Conservation (phyloP, 2,888 invertebrate species). For the Caenorhabditis japonica region DNA sequence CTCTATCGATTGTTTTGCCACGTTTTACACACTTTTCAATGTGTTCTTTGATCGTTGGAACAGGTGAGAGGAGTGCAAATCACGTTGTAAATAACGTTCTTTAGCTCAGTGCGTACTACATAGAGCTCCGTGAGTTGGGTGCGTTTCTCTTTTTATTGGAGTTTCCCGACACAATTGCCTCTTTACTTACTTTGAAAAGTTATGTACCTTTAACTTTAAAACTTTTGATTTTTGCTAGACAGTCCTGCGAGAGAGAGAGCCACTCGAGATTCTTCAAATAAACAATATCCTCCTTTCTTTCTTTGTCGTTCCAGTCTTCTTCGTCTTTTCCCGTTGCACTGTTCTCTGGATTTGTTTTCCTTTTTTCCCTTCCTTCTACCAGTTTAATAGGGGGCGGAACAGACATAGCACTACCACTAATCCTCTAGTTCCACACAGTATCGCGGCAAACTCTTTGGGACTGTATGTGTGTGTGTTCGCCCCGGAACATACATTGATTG, state of each 20-base stretch:
- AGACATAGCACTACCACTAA: constrained; percentile 21
- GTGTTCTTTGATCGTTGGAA: constrained; percentile 6
- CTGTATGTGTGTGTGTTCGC: neutral
- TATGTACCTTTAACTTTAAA: constrained; percentile 8
- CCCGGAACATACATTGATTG: constrained; percentile 18
- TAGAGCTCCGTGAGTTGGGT: too few relatives aligned
- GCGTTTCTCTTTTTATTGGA: neutral
- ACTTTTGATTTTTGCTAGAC: constrained; percentile 1
- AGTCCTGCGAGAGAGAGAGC: constrained; percentile 1
- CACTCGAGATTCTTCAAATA: constrained; percentile 32
- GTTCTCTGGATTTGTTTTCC: neutral
- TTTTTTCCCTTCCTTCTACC: neutral
- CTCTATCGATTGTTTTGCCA: neutral
- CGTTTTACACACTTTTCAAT: constrained; percentile 3
- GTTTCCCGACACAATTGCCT: too few relatives aligned
- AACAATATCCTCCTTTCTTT: constrained; percentile 28
- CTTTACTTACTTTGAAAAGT: neutral
- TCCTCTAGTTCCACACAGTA: constrained; percentile 22
- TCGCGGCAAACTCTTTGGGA: constrained; percentile 24
- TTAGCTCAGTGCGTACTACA: neutral
- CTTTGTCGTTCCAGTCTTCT: neutral
- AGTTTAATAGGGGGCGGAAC: neutral
- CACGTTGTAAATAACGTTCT: constrained; percentile 27
- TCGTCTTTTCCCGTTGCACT: neutral
- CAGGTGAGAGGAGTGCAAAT: constrained; percentile 22